A percentile compares a stretch with the other conserved stretches of the same genome.
These are phyloP conservation scores for Schizothorax lantsangensis DNA, from an alignment of 2,797 vertebrate species.

Conservation along the genomic window DNA sequence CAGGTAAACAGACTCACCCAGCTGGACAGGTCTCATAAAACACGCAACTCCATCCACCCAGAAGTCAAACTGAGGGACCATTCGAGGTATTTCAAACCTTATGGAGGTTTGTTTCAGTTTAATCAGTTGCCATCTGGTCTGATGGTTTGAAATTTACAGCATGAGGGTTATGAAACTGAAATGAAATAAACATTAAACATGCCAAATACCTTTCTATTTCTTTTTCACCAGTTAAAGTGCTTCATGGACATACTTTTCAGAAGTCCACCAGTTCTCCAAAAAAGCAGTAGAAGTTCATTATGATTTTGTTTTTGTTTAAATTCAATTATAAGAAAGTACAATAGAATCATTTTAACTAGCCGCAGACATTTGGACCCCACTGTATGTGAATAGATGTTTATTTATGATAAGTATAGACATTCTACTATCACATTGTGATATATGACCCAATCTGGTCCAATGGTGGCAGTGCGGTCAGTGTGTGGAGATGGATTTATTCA, in stretches of 20 bases:
- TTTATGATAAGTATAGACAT: background rate
- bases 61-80: slow-evolving; percentile 11
- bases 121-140: slow-evolving; percentile 15
- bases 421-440: slow-evolving; percentile 30
- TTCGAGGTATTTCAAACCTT: slow-evolving; percentile 22
- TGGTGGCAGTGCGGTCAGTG: background rate
- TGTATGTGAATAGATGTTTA: slow-evolving; percentile 4
- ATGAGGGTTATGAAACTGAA: background rate
- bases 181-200: background rate
- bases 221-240: background rate
- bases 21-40: slow-evolving; percentile 4
- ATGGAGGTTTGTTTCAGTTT: slow-evolving; percentile 14
- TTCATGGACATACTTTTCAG: background rate
- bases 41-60: background rate
- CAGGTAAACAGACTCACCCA: slow-evolving; percentile 28
- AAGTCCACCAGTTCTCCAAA: background rate
- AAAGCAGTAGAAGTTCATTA: background rate
- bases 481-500: slow-evolving; percentile 31
- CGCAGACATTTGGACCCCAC: background rate
- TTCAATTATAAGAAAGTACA: background rate
- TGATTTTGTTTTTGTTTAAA: too few species aligned
- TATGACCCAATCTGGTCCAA: slow-evolving; percentile 30
- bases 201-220: background rate
- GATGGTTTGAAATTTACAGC: background rate
- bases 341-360: background rate